A percentile compares a stretch with the other conserved stretches of the same genome.
These are phyloP conservation scores for Melanotaenia nigrans DNA, from an alignment of 2,797 vertebrate species.

Conservation along the genomic window DNA sequence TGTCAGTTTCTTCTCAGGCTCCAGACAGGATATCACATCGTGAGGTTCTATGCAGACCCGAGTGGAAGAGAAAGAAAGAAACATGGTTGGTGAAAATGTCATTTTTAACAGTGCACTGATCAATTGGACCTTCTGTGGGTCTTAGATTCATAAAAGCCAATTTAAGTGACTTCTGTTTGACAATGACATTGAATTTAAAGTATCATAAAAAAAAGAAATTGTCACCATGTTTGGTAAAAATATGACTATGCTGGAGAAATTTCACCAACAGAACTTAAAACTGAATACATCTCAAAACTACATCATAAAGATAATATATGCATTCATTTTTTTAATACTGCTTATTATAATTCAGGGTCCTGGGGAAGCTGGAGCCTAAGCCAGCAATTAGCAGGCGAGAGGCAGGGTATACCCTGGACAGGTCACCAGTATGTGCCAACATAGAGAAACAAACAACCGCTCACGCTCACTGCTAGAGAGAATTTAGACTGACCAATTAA, in stretches of 20 bases:
- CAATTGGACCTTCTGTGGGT: slow-evolving; percentile 31
- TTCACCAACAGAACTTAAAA: neutral
- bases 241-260: neutral
- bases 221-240: neutral
- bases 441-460: too few relatives aligned
- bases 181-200: slow-evolving; percentile 12
- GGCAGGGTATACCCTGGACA: too few relatives aligned
- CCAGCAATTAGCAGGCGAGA: too few relatives aligned
- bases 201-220: slow-evolving; percentile 4
- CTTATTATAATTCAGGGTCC: too few relatives aligned
- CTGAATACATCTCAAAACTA: neutral
- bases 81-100: slow-evolving; percentile 52
- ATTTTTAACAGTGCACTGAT: slow-evolving; percentile 45
- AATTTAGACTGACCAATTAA: too few relatives aligned
- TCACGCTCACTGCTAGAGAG: too few relatives aligned
- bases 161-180: slow-evolving; percentile 12
- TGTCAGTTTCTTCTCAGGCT: slow-evolving; percentile 42
- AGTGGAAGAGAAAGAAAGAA: slow-evolving; percentile 28
- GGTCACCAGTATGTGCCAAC: too few relatives aligned
- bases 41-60: slow-evolving; percentile 34
- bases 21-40: slow-evolving; percentile 38
- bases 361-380: too few relatives aligned
- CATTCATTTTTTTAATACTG: too few relatives aligned
- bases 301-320: too few relatives aligned
- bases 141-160: slow-evolving; percentile 21